These are phyloP conservation scores for Agapetus fuscipes DNA, from an alignment of 2,888 invertebrate genomes.

Conservation along the genomic window DNA sequence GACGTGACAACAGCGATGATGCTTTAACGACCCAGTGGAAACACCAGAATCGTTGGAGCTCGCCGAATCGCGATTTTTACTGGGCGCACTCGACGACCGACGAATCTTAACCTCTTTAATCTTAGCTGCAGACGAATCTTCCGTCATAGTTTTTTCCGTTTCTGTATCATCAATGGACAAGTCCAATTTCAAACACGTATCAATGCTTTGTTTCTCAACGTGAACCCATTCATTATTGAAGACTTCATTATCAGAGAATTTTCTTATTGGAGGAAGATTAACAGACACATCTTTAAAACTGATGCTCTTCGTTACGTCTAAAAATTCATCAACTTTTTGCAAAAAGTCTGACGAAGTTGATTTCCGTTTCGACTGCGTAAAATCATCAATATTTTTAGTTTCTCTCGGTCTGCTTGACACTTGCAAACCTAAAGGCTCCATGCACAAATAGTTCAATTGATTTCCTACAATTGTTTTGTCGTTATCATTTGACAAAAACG, in stretches of 20 bases:
- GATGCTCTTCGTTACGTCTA: constrained; percentile 32
- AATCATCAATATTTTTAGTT: too few relatives aligned
- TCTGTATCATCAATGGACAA: too few relatives aligned
- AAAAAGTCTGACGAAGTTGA: constrained; percentile 57
- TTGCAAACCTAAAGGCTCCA: constrained; percentile 35
- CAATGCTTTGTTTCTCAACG: constrained; percentile 5
- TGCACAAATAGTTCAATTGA: constrained; percentile 36
- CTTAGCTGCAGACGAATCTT: constrained; percentile 35
- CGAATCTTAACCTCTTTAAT: constrained; percentile 52
- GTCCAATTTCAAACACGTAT: neutral
- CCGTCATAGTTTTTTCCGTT: constrained; percentile 34
- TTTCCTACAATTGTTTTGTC: constrained; percentile 27
- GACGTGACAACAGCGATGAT: constrained; percentile 52
- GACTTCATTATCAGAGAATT: constrained; percentile 33
- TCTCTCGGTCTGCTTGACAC: too few relatives aligned
- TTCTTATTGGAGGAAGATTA: constrained; percentile 38
- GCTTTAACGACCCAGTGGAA: constrained; percentile 54
- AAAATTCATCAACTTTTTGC: constrained; percentile 42
- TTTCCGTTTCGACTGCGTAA: constrained; percentile 36
- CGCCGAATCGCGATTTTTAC: constrained; percentile 60
- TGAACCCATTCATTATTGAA: constrained; percentile 31
- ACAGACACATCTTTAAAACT: constrained; percentile 31
- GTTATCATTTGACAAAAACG: neutral
- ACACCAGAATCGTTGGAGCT: constrained; percentile 65
- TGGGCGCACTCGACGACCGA: constrained; percentile 58